These are phyloP conservation scores for Rhinopomastus cyanomelas DNA, from an alignment of 2,113 vertebrate species.

Conservation along the genomic window DNA sequence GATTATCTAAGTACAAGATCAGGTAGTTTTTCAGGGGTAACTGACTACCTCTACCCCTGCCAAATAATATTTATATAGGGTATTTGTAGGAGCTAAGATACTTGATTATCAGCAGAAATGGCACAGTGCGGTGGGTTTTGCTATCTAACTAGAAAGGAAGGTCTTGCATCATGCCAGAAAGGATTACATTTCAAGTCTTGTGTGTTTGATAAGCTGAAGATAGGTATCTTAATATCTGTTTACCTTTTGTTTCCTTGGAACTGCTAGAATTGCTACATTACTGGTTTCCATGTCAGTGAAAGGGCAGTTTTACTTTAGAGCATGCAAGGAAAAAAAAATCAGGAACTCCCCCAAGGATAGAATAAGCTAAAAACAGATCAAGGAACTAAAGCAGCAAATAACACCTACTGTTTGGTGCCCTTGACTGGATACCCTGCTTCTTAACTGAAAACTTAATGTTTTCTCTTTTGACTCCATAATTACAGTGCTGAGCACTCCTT, in stretches of 20 bases:
- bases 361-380: constrained; percentile 25
- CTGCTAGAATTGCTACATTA: constrained; percentile 20
- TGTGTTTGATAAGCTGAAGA: constrained; percentile 39
- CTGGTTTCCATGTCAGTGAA: constrained; percentile 31
- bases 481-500: background rate
- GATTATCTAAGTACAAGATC: background rate
- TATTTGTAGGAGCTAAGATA: background rate
- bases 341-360: background rate
- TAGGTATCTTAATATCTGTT: constrained; percentile 21
- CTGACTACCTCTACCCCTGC: background rate
- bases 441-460: background rate
- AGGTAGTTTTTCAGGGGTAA: background rate
- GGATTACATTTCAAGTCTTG: background rate
- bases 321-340: constrained; percentile 18
- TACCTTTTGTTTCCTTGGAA: constrained; percentile 33
- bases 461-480: background rate
- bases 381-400: constrained; percentile 11
- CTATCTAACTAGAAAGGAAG: background rate
- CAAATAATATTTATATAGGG: background rate
- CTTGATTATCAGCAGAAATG: background rate
- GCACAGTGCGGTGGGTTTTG: background rate
- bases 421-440: background rate
- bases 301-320: constrained; percentile 3
- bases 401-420: background rate
- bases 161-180: background rate